These are phyloP conservation scores for Amblyjoppa proteus DNA, from an alignment of 2,888 invertebrate genomes.

Conservation along the genomic window DNA sequence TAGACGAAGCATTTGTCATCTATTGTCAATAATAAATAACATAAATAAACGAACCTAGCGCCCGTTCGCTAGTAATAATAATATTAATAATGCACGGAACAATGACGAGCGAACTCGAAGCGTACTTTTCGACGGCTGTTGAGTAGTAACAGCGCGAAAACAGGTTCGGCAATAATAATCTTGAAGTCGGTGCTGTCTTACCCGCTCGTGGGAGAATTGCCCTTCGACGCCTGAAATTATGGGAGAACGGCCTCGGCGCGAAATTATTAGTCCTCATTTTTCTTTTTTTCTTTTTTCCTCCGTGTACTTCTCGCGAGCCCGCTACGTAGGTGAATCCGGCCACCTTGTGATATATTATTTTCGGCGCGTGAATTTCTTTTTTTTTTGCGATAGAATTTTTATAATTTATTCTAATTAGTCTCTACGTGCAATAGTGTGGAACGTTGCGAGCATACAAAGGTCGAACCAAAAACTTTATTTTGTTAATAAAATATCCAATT, in stretches of 20 bases:
- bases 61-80: neutral
- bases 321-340: neutral
- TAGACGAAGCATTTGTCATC: too few relatives aligned
- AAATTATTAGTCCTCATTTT: conserved; percentile 4
- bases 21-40: too few relatives aligned
- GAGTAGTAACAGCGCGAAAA: conserved; percentile 45
- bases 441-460: too few relatives aligned
- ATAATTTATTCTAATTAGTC: neutral
- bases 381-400: neutral
- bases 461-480: too few relatives aligned
- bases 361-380: too few relatives aligned
- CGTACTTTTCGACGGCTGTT: neutral
- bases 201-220: conserved; percentile 38
- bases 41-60: too few relatives aligned
- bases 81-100: neutral
- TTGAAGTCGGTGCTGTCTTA: neutral
- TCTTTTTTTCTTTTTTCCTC: neutral
- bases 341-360: neutral
- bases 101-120: conserved; percentile 20
- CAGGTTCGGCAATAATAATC: conserved; percentile 51
- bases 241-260: conserved; percentile 45
- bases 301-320: neutral
- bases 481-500: neutral
- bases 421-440: too few relatives aligned
- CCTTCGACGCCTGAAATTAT: conserved; percentile 56